Evolutionary conservation across 1,140 invertebrate genomes (phyloP).

Genomic region (Agrilus planipennis): DNA sequence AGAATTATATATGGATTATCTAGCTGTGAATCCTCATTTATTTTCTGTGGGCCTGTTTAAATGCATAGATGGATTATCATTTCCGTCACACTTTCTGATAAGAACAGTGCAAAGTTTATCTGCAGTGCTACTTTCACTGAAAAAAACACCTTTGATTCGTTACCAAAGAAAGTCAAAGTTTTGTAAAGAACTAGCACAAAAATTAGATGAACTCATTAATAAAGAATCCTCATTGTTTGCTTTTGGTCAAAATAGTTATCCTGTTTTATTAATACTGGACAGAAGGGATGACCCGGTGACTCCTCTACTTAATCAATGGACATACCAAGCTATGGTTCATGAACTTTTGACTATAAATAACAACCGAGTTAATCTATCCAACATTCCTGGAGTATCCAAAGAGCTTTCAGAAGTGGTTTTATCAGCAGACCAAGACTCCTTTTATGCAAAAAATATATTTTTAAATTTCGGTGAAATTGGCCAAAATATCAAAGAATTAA

Average conservation of each 20-base stretch:
- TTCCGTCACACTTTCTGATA: slow-evolving; percentile 62
- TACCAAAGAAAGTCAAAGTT: slow-evolving; percentile 84
- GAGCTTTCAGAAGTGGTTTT: slow-evolving; percentile 89
- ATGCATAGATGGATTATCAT: slow-evolving; percentile 52
- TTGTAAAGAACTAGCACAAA: slow-evolving; percentile 75
- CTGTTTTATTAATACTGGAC: slow-evolving; percentile 80
- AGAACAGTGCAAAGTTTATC: slow-evolving; percentile 77
- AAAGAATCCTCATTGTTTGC: slow-evolving; percentile 83
- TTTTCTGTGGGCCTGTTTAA: slow-evolving; percentile 63
- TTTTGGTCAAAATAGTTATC: slow-evolving; percentile 52
- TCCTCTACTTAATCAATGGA: slow-evolving; percentile 97
- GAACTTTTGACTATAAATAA: slow-evolving; percentile 91
- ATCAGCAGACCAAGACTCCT: slow-evolving; percentile 92
- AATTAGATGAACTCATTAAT: slow-evolving; percentile 67
- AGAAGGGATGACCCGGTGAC: slow-evolving; percentile 90
- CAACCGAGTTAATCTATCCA: slow-evolving; percentile 83
- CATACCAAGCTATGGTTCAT: slow-evolving; percentile 99
- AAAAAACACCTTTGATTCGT: slow-evolving; percentile 81
- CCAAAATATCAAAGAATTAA: slow-evolving; percentile 89
- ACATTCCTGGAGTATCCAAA: slow-evolving; percentile 71
- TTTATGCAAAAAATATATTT: slow-evolving; percentile 94
- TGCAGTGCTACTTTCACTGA: slow-evolving; percentile 80
- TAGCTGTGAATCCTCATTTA: slow-evolving; percentile 82
- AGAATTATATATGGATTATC: slow-evolving; percentile 91
- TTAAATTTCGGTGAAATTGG: slow-evolving; percentile 97